Evolutionary conservation across 2,888 invertebrate species (phyloP), one percentile per base, ranked within the genome.

Genomic region (Andricus quercusramuli): DNA sequence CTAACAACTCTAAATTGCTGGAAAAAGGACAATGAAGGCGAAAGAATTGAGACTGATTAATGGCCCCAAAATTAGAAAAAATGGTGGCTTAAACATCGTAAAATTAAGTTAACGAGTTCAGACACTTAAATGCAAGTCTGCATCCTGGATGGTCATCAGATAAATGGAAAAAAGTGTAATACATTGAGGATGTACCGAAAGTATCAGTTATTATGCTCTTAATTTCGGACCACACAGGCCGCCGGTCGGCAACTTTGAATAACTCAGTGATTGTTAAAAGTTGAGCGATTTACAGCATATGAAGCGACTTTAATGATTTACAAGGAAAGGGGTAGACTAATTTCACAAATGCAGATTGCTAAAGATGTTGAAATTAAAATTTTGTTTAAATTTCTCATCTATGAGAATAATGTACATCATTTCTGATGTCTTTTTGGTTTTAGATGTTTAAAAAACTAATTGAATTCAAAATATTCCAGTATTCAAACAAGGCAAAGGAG

Each of bases 81-180:
- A 86, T 82, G 79, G 74, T 56, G 80, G 78, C 78, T 51, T 32
- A 44, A 15, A 86, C 87, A 88, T 90, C 90, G 87, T 91, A 91
- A 91, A 91, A 91, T 90, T 88, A 86, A 85, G 86, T 90, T 90
- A 90, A 91, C 90, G 90, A 91, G 90, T 85, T 86, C 51, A n/a
- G 51, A 51, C 51, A 51, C 51, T 51, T 51, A n/a, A 51, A 51
- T 51, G 51, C 51, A n/a, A 51, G 56, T 56, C n/a, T 56, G 56
- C 56, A 56, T 56, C n/a, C n/a, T n/a, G 56, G n/a, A 56, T 56
- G 56, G 56, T 56, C 56, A 56, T 56, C 56, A 56, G 56, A 56
- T 56, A 56, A 56, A 56, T 56, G 56, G n/a, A n/a, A 47, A 47
- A 47, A 56, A 56, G n/a, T 56, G 56, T 56, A 56, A 56, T 56